Evolutionary conservation across 2,113 vertebrate species (phyloP).

Genomic region (Platichthys flesus): DNA sequence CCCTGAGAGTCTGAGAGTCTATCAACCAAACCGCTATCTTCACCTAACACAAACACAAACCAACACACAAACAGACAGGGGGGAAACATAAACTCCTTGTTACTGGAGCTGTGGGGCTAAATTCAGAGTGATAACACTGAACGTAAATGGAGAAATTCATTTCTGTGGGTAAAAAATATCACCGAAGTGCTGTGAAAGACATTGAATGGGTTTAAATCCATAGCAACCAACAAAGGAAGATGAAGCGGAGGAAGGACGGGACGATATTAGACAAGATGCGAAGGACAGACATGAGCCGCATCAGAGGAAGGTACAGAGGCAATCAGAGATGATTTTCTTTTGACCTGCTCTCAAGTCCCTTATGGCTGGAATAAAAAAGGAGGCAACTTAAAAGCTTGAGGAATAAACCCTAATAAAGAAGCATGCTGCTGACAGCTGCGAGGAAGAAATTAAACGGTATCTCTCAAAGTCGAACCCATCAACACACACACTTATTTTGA

Average conservation of each 20-base stretch:
- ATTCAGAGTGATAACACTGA: background rate
- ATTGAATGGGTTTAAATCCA: background rate
- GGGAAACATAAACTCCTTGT: too few species aligned
- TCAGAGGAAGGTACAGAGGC: background rate
- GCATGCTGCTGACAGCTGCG: conserved; percentile 36
- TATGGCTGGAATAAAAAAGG: conserved; percentile 16
- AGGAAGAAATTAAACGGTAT: background rate
- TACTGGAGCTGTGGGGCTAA: background rate
- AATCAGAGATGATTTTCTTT: conserved; percentile 15
- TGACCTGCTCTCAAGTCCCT: conserved; percentile 1
- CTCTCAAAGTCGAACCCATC: conserved; percentile 18
- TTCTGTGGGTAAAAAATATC: too few species aligned
- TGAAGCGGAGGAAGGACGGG: background rate
- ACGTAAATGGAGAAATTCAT: too few species aligned
- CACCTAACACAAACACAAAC: too few species aligned
- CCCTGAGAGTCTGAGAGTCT: too few species aligned
- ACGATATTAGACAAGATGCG: background rate
- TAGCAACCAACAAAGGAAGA: background rate
- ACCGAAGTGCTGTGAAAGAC: background rate
- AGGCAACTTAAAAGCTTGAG: conserved; percentile 2
- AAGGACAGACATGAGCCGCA: background rate
- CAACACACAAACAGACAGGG: too few species aligned
- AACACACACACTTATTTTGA: conserved; percentile 4
- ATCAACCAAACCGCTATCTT: too few species aligned
- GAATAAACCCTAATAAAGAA: conserved; percentile 39